Percentiles rank a stretch among this genome's conserved stretches.
Conservation (phyloP, 2,888 invertebrate species). For the Petrophora chlorosata region DNA sequence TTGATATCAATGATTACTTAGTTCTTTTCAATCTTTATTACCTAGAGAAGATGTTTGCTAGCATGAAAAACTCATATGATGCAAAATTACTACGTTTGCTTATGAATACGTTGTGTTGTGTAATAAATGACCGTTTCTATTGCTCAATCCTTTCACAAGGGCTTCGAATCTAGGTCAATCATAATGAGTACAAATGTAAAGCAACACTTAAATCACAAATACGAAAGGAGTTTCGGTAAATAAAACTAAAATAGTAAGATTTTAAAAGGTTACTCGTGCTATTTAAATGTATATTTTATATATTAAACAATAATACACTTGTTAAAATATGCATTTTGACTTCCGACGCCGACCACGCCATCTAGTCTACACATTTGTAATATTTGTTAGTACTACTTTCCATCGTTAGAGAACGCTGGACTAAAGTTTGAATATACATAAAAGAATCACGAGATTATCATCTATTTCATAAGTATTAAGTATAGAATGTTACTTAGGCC, state of each 20-base stretch:
- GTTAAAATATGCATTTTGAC: slow-evolving; percentile 14
- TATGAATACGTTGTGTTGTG: slow-evolving; percentile 79
- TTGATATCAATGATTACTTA: slow-evolving; percentile 1
- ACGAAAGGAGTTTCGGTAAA: not conserved
- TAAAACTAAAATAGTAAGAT: slow-evolving; percentile 28
- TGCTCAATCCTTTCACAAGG: slow-evolving; percentile 85
- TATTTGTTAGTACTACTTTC: not conserved
- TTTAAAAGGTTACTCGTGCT: no score
- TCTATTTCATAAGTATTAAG: no score
- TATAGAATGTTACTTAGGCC: no score
- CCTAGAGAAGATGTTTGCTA: slow-evolving; percentile 37
- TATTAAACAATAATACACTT: not conserved
- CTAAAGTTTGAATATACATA: no score
- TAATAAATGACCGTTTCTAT: slow-evolving; percentile 84
- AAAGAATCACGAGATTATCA: no score
- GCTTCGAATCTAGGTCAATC: slow-evolving; percentile 83
- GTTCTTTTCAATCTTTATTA: slow-evolving; percentile 40
- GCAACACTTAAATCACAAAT: slow-evolving; percentile 31
- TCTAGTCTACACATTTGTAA: slow-evolving; percentile 6
- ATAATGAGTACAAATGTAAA: slow-evolving; percentile 70
- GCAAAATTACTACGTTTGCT: slow-evolving; percentile 75
- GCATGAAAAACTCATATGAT: slow-evolving; percentile 62
- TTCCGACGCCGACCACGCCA: slow-evolving; percentile 44
- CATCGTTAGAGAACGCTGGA: slow-evolving; percentile 8
- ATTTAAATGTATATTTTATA: not conserved